These are phyloP conservation scores for Pongo abelii DNA, from an alignment of 2,113 vertebrate genomes.

Conservation along the genomic window DNA sequence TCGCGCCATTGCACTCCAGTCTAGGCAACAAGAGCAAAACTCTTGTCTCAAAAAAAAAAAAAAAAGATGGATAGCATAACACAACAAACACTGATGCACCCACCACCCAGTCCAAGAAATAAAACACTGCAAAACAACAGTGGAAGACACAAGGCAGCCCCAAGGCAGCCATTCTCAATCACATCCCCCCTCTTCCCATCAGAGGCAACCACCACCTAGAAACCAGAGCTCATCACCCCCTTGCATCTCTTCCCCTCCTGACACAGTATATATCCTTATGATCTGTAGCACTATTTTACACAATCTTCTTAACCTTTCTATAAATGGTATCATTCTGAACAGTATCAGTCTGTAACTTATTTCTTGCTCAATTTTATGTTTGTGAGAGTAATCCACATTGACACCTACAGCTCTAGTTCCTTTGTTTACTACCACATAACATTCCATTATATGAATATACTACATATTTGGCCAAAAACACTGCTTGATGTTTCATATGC, in stretches of 20 bases:
- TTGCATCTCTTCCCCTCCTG: not conserved
- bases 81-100: not conserved
- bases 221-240: not conserved
- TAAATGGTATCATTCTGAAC: accelerated
- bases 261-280: accelerated
- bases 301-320: not conserved
- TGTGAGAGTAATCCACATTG: not conserved
- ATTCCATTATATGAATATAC: accelerated
- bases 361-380: not conserved
- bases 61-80: not conserved
- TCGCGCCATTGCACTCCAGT: too few species aligned
- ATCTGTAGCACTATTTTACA: too few species aligned
- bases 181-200: not conserved
- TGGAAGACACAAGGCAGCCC: not conserved
- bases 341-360: not conserved
- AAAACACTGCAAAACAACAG: not conserved
- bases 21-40: too few species aligned
- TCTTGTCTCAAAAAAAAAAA: too few species aligned
- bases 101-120: not conserved
- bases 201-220: not conserved
- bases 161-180: not conserved
- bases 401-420: not conserved
- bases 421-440: not conserved
- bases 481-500: not conserved
- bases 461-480: not conserved